Base-by-base conservation (phyloP, 2,888 invertebrate genomes). In the Synergus itoensis region DNA sequence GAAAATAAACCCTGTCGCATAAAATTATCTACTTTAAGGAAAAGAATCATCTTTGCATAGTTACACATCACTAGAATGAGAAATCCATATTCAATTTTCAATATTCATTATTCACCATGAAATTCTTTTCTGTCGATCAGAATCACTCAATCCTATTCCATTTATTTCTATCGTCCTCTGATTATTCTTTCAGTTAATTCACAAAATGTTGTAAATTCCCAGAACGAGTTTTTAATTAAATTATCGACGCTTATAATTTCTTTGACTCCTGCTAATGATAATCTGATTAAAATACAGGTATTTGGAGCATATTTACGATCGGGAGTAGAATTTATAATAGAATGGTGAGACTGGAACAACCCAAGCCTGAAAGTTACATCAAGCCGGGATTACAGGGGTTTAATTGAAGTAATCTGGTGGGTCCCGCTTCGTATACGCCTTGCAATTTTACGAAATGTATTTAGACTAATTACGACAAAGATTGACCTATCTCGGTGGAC, bases 401-500 rank as follows among this genome's bases (percentile, higher is more conserved):
- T 79, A 83, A 83, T 83, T 84, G 81, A 80, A 53, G 65, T 79
- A 81, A 82, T 84, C 80, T 80, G 77, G 79, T 48, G 48, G 65
- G 80, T 79, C 78, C 53, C 28, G 28, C 48, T 36, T 48, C 48
- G 36, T 36, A 73, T 73, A 73, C 69, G 28, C 69, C 69, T 73
- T 73, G 48, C 69, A 73, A 73, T 73, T 73, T 73, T 53, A 73
- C 48, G 16, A 45, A n/a, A 41, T 12, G 41, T 18, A 48, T 73
- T 73, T 53, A 28, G 28, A 48, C 48, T 73, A 73, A 73, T 73
- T 73, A 36, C 28, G 11, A 53, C 36, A 28, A 48, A 36, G 48
- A 53, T 48, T 36, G 28, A n/a, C 28, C 69, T 8, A 73, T 73
- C n/a, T 48, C 14, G 16, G 48, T 53, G 9, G 48, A 73, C 45